Base-by-base conservation (phyloP, 2,888 invertebrate species). In the Metacarcinus magister region DNA sequence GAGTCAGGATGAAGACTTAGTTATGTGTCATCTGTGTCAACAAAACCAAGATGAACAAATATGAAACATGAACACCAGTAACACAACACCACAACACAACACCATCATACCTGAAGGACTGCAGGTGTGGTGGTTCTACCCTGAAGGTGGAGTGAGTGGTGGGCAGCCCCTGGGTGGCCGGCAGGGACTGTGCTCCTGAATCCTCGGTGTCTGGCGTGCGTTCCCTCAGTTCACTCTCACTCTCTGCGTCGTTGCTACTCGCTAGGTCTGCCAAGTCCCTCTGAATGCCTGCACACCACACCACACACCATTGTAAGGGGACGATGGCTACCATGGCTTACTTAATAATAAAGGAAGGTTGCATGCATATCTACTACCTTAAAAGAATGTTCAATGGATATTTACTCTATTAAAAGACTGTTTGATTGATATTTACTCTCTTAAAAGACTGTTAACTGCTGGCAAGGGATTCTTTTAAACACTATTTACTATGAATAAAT, bases 241-340 rank as follows among this genome's bases (percentile, higher is more conserved):
- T 98, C 97, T 98, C 98, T 92, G 98, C 98, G 75, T 98, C 98
- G 97, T 98, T 98, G 97, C 98, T 98, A 28, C 98, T 97, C 89
- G 98, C 97, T 96, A 98, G 97, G 97, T 97, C 98, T 97, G 98
- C 98, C 96, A 98, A 97, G 97, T 98, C 98, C 96, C 98, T 97
- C 46, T 98, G 98, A 96, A 98, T 97, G 94, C 98, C 98, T 98
- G 97, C 16, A 96, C 93, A 91, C n/a, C 93, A 93, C 60, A 90
- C 90, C 82, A 82, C 82, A 82, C 44, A 46, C 60, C 60, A 60
- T 67, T 60, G 32, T 54, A 10, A 75, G 75, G 28, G 8, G 8
- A 28, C 28, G 28, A 5, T 75, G 39, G 39, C 39, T 39, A 39
- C 39, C 39, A 39, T 39, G 39, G 39, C 39, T 39, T 39, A 39